Evolutionary conservation across 2,888 invertebrate species (phyloP).

Genomic region (Torymus texanus): DNA sequence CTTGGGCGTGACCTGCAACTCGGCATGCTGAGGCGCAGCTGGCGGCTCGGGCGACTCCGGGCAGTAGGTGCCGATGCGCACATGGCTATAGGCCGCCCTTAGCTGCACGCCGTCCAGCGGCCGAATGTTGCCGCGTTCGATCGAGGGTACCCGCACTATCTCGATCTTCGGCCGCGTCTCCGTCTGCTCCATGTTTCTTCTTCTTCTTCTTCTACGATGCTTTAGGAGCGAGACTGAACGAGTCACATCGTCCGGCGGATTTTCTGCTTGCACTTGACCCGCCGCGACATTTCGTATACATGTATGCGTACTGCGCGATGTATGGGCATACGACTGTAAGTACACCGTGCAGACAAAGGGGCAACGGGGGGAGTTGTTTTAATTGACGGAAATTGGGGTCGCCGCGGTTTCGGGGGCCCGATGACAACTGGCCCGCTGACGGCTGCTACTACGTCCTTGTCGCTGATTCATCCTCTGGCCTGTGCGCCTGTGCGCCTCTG

Average conservation of each 20-base stretch:
- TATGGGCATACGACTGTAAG: too few relatives aligned
- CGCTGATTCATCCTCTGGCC: constrained; percentile 10
- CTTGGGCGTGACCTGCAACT: background rate
- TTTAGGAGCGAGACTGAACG: too few relatives aligned
- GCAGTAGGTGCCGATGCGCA: constrained; percentile 70
- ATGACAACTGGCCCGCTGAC: background rate
- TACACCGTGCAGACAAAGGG: too few relatives aligned
- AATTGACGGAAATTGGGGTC: constrained; percentile 16
- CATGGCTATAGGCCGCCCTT: constrained; percentile 69
- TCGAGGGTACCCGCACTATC: constrained; percentile 70
- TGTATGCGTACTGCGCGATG: too few relatives aligned
- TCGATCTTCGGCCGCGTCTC: constrained; percentile 70
- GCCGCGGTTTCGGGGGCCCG: background rate
- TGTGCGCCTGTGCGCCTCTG: background rate
- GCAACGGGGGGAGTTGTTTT: background rate
- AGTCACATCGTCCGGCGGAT: background rate
- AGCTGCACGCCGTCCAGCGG: constrained; percentile 71
- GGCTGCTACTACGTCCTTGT: constrained; percentile 2
- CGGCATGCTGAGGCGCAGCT: background rate
- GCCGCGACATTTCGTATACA: constrained; percentile 17
- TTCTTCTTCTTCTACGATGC: too few relatives aligned
- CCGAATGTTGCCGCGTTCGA: constrained; percentile 69
- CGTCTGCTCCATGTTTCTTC: constrained; percentile 34
- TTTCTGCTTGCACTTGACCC: constrained; percentile 43
- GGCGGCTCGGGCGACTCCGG: constrained; percentile 62